Evolutionary conservation across 1,140 invertebrate genomes (phyloP).

Genomic region (Pomacea maculata): DNA sequence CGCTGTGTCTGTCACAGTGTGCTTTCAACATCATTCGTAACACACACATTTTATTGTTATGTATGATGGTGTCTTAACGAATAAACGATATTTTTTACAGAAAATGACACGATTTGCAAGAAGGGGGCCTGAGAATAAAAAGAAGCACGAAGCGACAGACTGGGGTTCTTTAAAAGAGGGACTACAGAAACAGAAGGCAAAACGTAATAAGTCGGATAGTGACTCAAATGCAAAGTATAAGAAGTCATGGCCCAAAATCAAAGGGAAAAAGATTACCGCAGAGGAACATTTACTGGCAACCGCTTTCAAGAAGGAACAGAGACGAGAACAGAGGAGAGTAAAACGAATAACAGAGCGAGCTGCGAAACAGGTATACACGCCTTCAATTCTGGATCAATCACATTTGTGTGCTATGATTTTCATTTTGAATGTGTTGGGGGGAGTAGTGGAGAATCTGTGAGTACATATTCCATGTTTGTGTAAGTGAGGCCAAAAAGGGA

Average conservation of each 20-base stretch:
- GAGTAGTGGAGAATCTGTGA: no score
- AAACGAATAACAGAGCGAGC: constrained; percentile 19
- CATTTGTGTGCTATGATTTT: neutral
- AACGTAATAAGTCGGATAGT: neutral
- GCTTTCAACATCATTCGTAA: no score
- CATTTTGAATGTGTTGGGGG: no score
- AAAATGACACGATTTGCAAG: neutral
- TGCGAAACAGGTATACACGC: constrained; percentile 4
- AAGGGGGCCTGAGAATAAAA: constrained; percentile 4
- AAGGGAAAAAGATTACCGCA: neutral
- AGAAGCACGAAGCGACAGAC: constrained; percentile 1
- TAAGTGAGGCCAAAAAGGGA: no score
- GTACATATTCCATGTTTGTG: no score
- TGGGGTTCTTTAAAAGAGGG: neutral
- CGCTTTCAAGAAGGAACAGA: constrained; percentile 15
- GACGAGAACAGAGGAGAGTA: constrained; percentile 18
- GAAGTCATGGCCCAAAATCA: neutral
- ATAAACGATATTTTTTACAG: neutral
- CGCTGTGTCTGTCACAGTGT: no score
- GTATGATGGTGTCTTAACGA: no score
- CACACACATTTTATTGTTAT: no score
- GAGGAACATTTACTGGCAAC: neutral
- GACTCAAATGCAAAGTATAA: neutral
- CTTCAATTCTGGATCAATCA: neutral
- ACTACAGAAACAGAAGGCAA: neutral